Base-by-base conservation (phyloP, 1,140 invertebrate species). In the Elysia chlorotica region DNA sequence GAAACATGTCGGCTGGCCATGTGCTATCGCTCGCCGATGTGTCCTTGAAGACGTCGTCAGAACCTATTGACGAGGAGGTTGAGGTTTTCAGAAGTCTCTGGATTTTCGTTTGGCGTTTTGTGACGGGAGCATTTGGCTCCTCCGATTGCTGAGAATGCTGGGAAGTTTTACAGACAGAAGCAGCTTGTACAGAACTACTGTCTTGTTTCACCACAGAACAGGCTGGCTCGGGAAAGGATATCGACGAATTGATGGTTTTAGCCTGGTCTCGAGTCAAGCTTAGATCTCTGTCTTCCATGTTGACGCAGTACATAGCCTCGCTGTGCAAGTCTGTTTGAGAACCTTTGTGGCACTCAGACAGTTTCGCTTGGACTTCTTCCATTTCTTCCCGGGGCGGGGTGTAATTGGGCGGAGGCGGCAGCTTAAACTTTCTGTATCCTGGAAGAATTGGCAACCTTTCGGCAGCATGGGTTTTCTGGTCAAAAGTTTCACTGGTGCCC, bases 331-430 rank as follows among this genome's bases (percentile, higher is more conserved):
- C 41, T 4, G 48, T 37, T 23, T 67, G 65, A 25, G 65, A 67
- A 30, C 65, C 65, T 56, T 54, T 67, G 48, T 67, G 41, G 48
- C 65, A 67, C 48, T 67, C 65, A 28, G 38, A 25, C 48, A 67
- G 14, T 1, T 25, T 25, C 10, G 28, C 41, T 21, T 54, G 65
- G 30, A 14, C 19, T 14, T 19, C 28, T 2, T 54, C 65, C 48
- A 67, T 54, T 17, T 67, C 65, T 31, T 67, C 65, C 41, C 35
- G 31, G 10, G 65, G 48, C 17, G 65, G 65, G 2, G 65, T 67
- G 65, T 67, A 54, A 28, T 30, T 54, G 1, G 65, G 65, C 2
- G 65, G 65, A 54, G 65, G 65, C 2, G 65, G 65, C 19, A 67
- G 30, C 2, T 25, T 54, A 23, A 67, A 67, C 2, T 0, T 25